Base-by-base conservation (phyloP, 1,140 invertebrate genomes). In the Drosophila triauraria region DNA sequence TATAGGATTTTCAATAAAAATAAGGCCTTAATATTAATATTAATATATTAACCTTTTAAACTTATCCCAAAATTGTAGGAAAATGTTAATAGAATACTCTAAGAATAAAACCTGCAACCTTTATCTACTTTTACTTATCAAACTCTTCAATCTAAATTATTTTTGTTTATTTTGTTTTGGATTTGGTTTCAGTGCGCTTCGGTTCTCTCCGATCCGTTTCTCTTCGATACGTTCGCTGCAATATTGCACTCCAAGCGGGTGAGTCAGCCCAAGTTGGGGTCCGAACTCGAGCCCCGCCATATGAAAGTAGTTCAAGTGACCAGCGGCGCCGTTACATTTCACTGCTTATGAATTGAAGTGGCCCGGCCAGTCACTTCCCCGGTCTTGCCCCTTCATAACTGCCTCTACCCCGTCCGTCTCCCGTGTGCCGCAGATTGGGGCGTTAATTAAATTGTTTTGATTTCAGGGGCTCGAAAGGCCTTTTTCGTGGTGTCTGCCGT, bases 401-500 rank as follows among this genome's bases (percentile, higher is more conserved):
- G 10, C n/a, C 12, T 50, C 38, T 20, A 2, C 20, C 20, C 20
- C 20, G 20, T 20, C 30, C 17, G 6, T 10, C 53, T 25, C n/a
- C 27, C n/a, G 15, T 4, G n/a, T 20, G 20, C 44, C 40, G 25
- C 48, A 59, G 61, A 69, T 65, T 75, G 61, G 64, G 78, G 78
- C 63, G 82, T 82, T 85, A 86, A 85, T 85, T 86, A 82, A 86
- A 86, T 85, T 86, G 68, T 85, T 82, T 78, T 85, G 62, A 84
- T 81, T 81, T 69, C 61, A 25, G 23, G 47, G 72, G 42, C 43
- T 47, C 54, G 54, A 58, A 58, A 63, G 23, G 61, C 15, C 44
- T 68, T 81, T 80, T 50, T 59, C 50, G 59, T n/a, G 17, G 25
- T 38, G 32, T 35, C 17, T 54, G 51, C 32, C 51, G 32, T 54